Evolutionary conservation across 2,888 invertebrate genomes (phyloP), one percentile per base, ranked within the genome.

Genomic region (Ormyrus thymus): DNA sequence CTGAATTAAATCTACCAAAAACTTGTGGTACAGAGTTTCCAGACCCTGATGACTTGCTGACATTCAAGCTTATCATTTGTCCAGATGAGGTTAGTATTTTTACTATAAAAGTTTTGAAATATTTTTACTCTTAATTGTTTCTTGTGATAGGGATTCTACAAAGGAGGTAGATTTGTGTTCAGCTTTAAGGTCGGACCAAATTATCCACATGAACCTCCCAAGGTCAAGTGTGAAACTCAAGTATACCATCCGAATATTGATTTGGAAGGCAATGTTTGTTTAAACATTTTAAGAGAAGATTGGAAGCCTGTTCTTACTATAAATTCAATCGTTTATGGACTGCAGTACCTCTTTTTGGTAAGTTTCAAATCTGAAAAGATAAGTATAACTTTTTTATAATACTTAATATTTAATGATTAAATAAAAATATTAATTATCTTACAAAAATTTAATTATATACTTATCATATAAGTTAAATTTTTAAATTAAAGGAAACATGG

Each of bases 241-340:
- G 97, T 98, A 69, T 99, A 98, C 91, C 98, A 99, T 91, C 98
- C 98, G 11, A 99, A 99, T 90, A 99, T 99, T 90, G 98, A 99
- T 92, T 92, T 98, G 86, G 98, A 98, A 89, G 98, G 98, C 84
- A 98, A 98, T 91, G 98, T 99, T 48, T 98, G 98, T 90, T 93
- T 98, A 83, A 99, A 99, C 91, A 98, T 99, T 89, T 92, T 98
- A 86, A 93, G 98, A 87, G 98, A 98, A 93, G 98, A 99, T 92
- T 99, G 98, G 98, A 99, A 99, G 91, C 98, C 98, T 79, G 98
- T 98, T 82, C 93, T 99, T 85, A 98, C 98, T 79, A 97, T 99
- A 86, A 98, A 97, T 91, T 97, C 98, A 83, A 97, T 99, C 91
- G 97, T 99, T 77, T 98, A 98, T 91, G 98, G 98, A 84, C 93